Base-by-base conservation (phyloP, 2,888 invertebrate species). In the Phengaris arion region DNA sequence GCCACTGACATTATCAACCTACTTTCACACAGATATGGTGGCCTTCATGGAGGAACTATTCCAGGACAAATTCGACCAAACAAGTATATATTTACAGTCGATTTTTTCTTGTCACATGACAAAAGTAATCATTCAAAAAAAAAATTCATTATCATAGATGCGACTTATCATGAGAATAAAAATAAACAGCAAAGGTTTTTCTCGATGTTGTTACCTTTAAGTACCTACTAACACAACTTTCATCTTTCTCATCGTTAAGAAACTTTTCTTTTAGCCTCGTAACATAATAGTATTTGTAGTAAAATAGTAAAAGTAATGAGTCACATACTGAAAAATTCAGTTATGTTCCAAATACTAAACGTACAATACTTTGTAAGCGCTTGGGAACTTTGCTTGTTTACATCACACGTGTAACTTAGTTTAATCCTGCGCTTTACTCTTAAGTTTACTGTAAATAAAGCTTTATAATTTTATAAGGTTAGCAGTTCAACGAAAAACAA, bases 281-380 rank as follows among this genome's bases (percentile, higher is more conserved):
- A 48, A 12, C 70, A 48, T 70, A 10, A 70, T 51, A 70, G 48
- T 35, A 52, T 72, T 72, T 52, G 13, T n/a, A n/a, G n/a, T n/a
- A n/a, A n/a, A n/a, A n/a, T n/a, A 51, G 22, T 72, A 72, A 72
- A 72, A 72, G 52, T 52, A 13, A 12, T 22, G 12, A 69, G 69
- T 59, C n/a, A 72, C 72, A 10, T 8, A 35, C 52, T 72, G 7
- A 72, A 72, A 72, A 72, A 72, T 72, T 72, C 72, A 72, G 72
- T 13, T 15, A 54, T 72, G 72, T 52, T 52, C 52, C 72, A 54
- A 52, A 52, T 52, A 35, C 22, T 10, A 54, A 52, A 72, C 75
- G 48, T 35, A 70, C 57, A 35, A 75, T 70, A 75, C 51, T 75
- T 72, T 46, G 70, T 59, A 59, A 72, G 69, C 70, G 75, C 75